Percentiles rank a stretch among this genome's conserved stretches.
These are phyloP conservation scores for Meloidogyne floridensis DNA, from an alignment of 1,140 invertebrate genomes.

Conservation along the genomic window DNA sequence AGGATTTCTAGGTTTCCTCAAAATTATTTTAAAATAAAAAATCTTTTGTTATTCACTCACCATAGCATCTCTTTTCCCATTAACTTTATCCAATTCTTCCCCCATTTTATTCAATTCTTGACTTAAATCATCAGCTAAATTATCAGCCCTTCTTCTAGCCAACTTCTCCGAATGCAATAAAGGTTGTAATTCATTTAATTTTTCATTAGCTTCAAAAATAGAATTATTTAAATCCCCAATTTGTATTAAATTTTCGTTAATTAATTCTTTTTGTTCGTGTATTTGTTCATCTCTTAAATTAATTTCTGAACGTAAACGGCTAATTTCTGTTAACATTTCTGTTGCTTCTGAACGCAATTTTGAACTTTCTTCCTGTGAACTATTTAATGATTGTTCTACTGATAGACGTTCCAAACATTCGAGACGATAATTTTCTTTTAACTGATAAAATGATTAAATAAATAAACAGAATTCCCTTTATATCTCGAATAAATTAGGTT, in stretches of 20 bases:
- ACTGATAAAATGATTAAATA: conserved; percentile 15
- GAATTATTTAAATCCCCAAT: conserved; percentile 30
- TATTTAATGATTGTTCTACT: conserved; percentile 32
- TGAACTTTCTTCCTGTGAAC: conserved; percentile 25
- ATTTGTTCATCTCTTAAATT: conserved; percentile 31
- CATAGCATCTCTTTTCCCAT: conserved; percentile 50
- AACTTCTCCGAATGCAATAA: conserved; percentile 38
- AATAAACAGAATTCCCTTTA: no score
- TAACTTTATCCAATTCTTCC: conserved; percentile 50
- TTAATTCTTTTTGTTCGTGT: conserved; percentile 26
- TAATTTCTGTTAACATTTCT: conserved; percentile 29
- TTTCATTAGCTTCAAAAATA: conserved; percentile 38
- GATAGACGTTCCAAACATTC: conserved; percentile 31
- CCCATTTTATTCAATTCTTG: conserved; percentile 43
- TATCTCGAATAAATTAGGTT: no score
- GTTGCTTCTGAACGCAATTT: conserved; percentile 25
- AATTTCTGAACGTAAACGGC: conserved; percentile 29
- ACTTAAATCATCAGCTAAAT: conserved; percentile 48
- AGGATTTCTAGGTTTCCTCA: no score
- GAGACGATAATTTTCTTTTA: conserved; percentile 24
- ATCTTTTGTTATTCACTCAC: conserved; percentile 27
- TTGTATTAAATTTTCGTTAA: conserved; percentile 11
- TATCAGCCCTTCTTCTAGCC: conserved; percentile 44
- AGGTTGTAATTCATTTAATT: conserved; percentile 26
- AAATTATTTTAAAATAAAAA: no score